A percentile compares a stretch with the other conserved stretches of the same genome.
Evolutionary conservation across 2,888 invertebrate genomes (phyloP).

Genomic region (Argyresthia goedartella): DNA sequence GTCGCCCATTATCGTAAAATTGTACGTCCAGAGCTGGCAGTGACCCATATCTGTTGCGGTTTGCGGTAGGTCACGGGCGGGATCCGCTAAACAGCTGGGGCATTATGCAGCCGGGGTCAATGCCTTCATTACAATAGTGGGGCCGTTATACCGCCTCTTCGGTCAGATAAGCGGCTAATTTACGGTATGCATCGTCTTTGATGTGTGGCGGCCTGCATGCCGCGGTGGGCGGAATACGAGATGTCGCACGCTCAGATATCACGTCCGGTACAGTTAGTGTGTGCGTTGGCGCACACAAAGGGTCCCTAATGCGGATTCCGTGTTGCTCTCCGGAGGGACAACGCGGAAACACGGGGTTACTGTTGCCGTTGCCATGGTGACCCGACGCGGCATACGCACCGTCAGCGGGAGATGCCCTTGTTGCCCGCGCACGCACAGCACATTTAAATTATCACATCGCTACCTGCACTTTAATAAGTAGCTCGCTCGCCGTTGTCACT

Average conservation of each 20-base stretch:
- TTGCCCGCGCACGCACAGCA: background rate
- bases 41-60: conserved; percentile 48
- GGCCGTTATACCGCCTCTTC: conserved; percentile 19
- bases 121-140: conserved; percentile 15
- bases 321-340: conserved; percentile 22
- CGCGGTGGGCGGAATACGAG: conserved; percentile 31
- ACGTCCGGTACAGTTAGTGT: conserved; percentile 22
- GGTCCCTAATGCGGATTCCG: conserved; percentile 31
- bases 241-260: conserved; percentile 19
- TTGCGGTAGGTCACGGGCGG: conserved; percentile 50
- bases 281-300: conserved; percentile 22
- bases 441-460: conserved; percentile 5
- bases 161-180: conserved; percentile 28
- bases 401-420: conserved; percentile 12
- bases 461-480: conserved; percentile 10
- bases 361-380: conserved; percentile 12
- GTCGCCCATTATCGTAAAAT: conserved; percentile 62
- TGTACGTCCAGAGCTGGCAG: conserved; percentile 44
- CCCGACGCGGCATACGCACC: background rate
- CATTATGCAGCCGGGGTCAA: conserved; percentile 17
- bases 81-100: conserved; percentile 28
- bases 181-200: conserved; percentile 24
- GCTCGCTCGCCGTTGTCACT: background rate
- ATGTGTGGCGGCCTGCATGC: conserved; percentile 19
- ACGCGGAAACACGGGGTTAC: conserved; percentile 28